phyloP scores from a whole-genome alignment of 1,140 invertebrate genomes.

The Sipha flava region DNA sequence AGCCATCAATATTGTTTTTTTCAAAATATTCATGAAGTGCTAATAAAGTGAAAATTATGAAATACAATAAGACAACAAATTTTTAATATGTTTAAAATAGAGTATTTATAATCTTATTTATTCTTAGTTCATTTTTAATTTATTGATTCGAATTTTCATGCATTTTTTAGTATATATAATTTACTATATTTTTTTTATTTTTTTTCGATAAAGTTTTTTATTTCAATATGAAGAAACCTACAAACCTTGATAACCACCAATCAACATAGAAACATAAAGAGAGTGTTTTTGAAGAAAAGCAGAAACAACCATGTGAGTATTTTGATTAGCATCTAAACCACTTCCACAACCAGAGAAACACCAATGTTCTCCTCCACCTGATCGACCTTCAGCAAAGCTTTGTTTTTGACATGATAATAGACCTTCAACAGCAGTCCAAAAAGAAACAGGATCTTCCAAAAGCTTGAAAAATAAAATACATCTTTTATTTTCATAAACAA shows the following conservation, averaged over 20 bases:
- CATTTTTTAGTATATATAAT: too few species aligned
- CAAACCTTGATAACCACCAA: slow-evolving; percentile 76
- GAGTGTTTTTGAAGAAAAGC: slow-evolving; percentile 92
- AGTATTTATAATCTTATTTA: too few species aligned
- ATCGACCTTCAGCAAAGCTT: slow-evolving; percentile 75
- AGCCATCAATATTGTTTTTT: slow-evolving; percentile 22
- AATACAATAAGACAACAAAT: not conserved
- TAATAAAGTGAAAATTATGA: not conserved
- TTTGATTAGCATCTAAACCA: slow-evolving; percentile 88
- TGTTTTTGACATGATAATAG: slow-evolving; percentile 82
- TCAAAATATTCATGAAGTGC: slow-evolving; percentile 27
- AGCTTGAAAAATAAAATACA: slow-evolving; percentile 44
- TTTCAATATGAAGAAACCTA: not conserved
- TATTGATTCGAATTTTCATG: too few species aligned
- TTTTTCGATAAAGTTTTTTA: too few species aligned
- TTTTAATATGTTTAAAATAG: too few species aligned
- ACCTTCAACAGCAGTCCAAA: slow-evolving; percentile 89
- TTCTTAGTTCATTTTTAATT: too few species aligned
- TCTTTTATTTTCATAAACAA: slow-evolving; percentile 17
- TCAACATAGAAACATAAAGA: slow-evolving; percentile 83
- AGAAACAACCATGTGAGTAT: slow-evolving; percentile 96
- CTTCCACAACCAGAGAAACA: slow-evolving; percentile 91
- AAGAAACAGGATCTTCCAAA: slow-evolving; percentile 90
- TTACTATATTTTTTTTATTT: too few species aligned
- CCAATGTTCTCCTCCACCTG: slow-evolving; percentile 89